A percentile compares a stretch with the other conserved stretches of the same genome.
Evolutionary conservation across 2,113 vertebrate genomes (phyloP).

Genomic region (Seriola quinqueradiata): DNA sequence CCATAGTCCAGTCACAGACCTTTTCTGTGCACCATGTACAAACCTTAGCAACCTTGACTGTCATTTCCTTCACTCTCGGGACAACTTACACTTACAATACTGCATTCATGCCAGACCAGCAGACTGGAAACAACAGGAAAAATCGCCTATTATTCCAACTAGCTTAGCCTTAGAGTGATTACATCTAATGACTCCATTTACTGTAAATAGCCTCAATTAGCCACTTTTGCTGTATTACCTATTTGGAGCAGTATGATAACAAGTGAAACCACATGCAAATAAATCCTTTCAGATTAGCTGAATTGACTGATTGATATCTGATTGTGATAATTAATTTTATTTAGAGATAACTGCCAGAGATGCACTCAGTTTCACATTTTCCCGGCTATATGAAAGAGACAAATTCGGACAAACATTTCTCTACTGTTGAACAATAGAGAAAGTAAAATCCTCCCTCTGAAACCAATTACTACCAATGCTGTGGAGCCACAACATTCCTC

Average conservation of each 20-base stretch:
- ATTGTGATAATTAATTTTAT: neutral
- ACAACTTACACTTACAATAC: neutral
- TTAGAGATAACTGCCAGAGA: neutral
- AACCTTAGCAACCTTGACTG: neutral
- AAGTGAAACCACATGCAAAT: neutral
- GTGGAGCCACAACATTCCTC: constrained; percentile 32
- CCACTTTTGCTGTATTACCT: neutral
- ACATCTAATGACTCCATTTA: neutral
- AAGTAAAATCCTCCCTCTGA: constrained; percentile 8
- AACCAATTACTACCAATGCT: constrained; percentile 28
- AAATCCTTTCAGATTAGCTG: neutral
- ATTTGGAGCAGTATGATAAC: neutral
- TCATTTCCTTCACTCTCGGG: neutral
- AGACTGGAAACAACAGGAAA: neutral
- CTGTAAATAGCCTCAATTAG: neutral
- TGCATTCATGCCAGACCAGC: neutral
- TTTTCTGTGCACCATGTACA: neutral
- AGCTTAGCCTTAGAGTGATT: neutral
- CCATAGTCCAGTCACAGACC: neutral
- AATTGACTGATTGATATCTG: neutral
- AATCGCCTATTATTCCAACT: neutral
- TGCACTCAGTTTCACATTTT: neutral
- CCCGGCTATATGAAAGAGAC: too few relatives aligned
- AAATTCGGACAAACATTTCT: constrained; percentile 2
- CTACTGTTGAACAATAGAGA: constrained; percentile 2